Percentiles rank a stretch among this genome's conserved stretches.
phyloP scores from a whole-genome alignment of 2,797 vertebrate genomes.

The Sebastes nivosus region DNA sequence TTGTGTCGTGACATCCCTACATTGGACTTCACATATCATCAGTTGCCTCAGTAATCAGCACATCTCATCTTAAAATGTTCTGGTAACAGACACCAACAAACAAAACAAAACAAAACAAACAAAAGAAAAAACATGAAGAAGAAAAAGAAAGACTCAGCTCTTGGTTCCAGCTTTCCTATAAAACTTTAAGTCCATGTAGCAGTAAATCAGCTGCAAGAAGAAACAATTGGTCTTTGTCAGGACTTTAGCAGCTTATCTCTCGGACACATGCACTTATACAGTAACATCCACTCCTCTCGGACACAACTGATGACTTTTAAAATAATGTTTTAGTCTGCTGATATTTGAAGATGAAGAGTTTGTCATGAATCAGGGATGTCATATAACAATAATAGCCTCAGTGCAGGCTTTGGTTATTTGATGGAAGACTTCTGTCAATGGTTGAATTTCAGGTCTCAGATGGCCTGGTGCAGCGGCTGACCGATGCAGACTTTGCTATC shows the following conservation, averaged over 20 bases:
- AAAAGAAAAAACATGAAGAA: no score
- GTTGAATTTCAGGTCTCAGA: neutral
- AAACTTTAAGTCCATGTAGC: neutral
- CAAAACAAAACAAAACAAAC: neutral
- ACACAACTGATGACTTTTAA: neutral
- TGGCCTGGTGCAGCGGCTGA: neutral
- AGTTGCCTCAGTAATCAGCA: neutral
- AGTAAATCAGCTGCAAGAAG: neutral
- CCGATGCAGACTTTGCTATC: neutral
- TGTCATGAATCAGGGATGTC: neutral
- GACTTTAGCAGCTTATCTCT: neutral
- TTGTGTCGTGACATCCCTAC: no score
- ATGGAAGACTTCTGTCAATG: neutral
- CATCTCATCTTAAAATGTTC: neutral
- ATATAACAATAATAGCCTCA: neutral
- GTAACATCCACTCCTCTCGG: neutral
- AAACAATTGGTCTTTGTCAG: neutral
- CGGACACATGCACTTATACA: neutral
- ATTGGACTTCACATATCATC: neutral
- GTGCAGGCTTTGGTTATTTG: neutral
- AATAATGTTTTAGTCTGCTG: neutral
- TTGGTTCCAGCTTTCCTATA: neutral
- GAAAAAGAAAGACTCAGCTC: neutral
- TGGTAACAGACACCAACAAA: neutral
- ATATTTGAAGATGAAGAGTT: neutral